Evolutionary conservation across 2,797 vertebrate species (phyloP), one percentile per base, ranked within the genome.

Genomic region (Limosa lapponica): DNA sequence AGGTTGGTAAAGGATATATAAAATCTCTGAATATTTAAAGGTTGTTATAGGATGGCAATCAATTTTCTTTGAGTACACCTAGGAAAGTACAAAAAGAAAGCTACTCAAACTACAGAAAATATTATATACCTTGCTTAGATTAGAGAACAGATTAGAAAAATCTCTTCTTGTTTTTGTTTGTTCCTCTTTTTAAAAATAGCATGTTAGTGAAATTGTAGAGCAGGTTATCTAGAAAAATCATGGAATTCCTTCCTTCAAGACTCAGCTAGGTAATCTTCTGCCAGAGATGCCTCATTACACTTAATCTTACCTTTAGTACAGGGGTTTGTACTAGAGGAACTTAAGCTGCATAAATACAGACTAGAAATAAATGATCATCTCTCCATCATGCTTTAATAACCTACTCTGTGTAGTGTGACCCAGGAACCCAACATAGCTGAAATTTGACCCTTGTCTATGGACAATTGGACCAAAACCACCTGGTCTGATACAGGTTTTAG

Each of bases 21-120:
- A 83, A 73, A n/a, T n/a, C 62, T 91, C 64, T 74, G 71, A 82
- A 82, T 88, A 74, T 85, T 82, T 82, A 85, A 82, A 74, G 52
- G 19, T 14, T 74, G 18, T 65, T 82, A 36, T 9, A 65, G 41
- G 32, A 36, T 25, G 17, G 17, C 36, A 77, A 74, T 79, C 32
- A 66, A 71, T 88, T 88, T 90, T 82, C 61, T 69, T 90, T 70
- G 57, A 16, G 49, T 75, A 19, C 39, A 72, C 30, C 25, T 44
- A 52, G 9, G 23, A 20, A 92, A 83, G 44, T 64, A 36, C 17
- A 77, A 49, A 83, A 82, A 54, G 27, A 64, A 55, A 36, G 32
- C 55, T 59, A 13, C 46, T 70, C 36, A 22, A 14, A 51, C 18
- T 70, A 14, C 1, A 7, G 41, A 28, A 59, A 51, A 61, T 48